A percentile compares a stretch with the other conserved stretches of the same genome.
Evolutionary conservation across 1,140 invertebrate genomes (phyloP).

Genomic region (Procambarus clarkii): DNA sequence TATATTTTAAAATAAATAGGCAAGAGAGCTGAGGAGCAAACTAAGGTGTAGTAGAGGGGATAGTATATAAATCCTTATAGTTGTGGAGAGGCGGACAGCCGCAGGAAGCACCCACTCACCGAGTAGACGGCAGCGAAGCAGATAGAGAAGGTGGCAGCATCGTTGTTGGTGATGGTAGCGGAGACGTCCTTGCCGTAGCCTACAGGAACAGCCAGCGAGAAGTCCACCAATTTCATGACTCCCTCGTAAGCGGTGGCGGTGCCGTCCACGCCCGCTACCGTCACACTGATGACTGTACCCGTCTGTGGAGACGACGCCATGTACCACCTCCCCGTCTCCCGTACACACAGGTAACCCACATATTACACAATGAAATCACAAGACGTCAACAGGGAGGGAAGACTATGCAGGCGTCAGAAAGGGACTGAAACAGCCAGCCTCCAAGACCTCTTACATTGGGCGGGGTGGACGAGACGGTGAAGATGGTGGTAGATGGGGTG

Average conservation of each 20-base stretch:
- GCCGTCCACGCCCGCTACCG: neutral
- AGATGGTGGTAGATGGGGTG: neutral
- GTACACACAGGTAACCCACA: too few species aligned
- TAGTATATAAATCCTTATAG: too few species aligned
- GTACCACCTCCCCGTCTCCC: too few species aligned
- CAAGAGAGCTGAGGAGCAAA: too few species aligned
- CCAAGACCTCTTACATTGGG: neutral
- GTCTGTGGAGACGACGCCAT: neutral
- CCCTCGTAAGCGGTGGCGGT: slow-evolving; percentile 38
- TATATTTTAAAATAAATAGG: too few species aligned
- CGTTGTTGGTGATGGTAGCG: slow-evolving; percentile 26
- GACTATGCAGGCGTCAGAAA: too few species aligned
- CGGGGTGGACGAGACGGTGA: neutral
- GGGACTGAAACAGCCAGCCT: too few species aligned
- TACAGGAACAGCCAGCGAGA: neutral
- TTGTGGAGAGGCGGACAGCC: too few species aligned
- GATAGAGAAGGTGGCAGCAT: neutral
- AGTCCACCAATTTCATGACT: slow-evolving; percentile 47
- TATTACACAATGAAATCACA: too few species aligned
- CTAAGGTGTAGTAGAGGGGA: too few species aligned
- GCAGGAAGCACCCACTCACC: neutral
- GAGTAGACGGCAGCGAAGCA: slow-evolving; percentile 35
- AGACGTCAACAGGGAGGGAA: too few species aligned
- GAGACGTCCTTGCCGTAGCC: slow-evolving; percentile 22
- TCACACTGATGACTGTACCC: neutral